Evolutionary conservation across 2,797 vertebrate genomes (phyloP).

Genomic region (Tamandua tetradactyla): DNA sequence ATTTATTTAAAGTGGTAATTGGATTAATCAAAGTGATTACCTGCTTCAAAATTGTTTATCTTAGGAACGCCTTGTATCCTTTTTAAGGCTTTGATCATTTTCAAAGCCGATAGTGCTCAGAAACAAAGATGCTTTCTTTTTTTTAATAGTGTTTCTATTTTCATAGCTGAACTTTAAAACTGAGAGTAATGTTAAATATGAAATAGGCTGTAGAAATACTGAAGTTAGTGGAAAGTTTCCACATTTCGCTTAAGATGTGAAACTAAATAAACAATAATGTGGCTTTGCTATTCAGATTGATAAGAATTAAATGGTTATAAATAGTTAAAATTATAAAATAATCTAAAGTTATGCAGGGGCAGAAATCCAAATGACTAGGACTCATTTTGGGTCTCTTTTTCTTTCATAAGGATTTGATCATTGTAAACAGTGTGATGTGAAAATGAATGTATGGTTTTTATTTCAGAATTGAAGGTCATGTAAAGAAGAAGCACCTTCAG

Average conservation of each 20-base stretch:
- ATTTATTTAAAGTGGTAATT: neutral
- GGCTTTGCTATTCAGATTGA: neutral
- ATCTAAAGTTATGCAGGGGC: slow-evolving; percentile 14
- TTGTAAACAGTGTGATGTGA: neutral
- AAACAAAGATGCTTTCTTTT: neutral
- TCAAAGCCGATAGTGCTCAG: neutral
- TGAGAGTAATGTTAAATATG: neutral
- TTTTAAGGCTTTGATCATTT: neutral
- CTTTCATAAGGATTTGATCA: neutral
- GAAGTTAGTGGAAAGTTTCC: slow-evolving; percentile 20
- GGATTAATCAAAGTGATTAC: slow-evolving; percentile 5
- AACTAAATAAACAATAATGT: neutral
- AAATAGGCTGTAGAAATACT: slow-evolving; percentile 7
- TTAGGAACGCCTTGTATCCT: neutral
- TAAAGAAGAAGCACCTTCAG: neutral
- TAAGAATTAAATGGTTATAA: neutral
- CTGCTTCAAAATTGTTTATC: neutral
- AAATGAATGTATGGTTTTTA: neutral
- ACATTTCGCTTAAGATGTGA: slow-evolving; percentile 6
- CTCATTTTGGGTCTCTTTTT: neutral
- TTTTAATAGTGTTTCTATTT: neutral
- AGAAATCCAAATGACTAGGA: neutral
- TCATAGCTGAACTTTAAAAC: neutral
- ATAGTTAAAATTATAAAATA: slow-evolving; percentile 19
- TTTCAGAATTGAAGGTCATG: neutral